Percentiles rank a stretch among this genome's conserved stretches.
Evolutionary conservation across 2,797 vertebrate species (phyloP).

Genomic region (Octomys mimax): DNA sequence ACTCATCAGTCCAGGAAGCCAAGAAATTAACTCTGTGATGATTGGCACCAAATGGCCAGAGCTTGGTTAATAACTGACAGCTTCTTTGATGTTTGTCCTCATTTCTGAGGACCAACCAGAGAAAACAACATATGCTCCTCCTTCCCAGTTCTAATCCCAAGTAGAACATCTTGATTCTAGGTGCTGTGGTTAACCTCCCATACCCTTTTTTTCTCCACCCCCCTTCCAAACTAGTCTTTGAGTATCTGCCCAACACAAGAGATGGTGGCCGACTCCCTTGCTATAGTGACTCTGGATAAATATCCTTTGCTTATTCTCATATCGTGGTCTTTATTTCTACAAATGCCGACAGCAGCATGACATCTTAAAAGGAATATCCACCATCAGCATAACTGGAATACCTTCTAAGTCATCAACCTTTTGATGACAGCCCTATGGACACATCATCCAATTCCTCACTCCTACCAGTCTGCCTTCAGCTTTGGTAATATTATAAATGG

Average conservation of each 20-base stretch:
- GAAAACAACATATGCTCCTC: not conserved
- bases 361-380: not conserved
- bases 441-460: not conserved
- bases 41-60: not conserved
- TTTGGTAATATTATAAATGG: not conserved
- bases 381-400: not conserved
- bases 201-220: not conserved
- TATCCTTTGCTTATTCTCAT: not conserved
- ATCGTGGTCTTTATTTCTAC: not conserved
- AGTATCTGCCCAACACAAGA: not conserved
- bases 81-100: not conserved
- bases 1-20: not conserved
- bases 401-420: not conserved
- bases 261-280: not conserved
- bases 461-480: not conserved
- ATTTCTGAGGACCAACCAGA: not conserved
- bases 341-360: not conserved
- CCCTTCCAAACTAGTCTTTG: not conserved
- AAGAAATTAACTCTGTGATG: not conserved
- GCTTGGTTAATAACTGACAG: not conserved
- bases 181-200: too few species aligned
- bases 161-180: not conserved
- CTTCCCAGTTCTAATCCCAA: not conserved
- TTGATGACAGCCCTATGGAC: not conserved
- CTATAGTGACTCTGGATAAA: not conserved